phyloP scores from a whole-genome alignment of 2,797 vertebrate species.

The Pipistrellus nathusii region DNA sequence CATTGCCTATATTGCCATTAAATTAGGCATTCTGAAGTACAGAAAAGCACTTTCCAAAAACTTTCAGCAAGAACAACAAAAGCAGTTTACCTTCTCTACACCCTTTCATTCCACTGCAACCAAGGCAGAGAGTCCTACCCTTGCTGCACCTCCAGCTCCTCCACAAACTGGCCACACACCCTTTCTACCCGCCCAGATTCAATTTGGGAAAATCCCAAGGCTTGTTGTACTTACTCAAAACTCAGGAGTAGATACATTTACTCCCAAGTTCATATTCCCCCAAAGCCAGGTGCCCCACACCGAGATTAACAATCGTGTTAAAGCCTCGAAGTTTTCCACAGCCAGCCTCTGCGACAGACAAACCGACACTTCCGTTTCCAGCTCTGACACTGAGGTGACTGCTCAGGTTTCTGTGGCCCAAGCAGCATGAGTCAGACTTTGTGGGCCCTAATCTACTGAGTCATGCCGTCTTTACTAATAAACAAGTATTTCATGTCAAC shows the following conservation, averaged over 20 bases:
- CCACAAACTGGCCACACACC: not conserved
- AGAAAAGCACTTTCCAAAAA: constrained; percentile 28
- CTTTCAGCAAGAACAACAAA: not conserved
- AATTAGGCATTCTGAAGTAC: constrained; percentile 38
- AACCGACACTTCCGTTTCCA: constrained; percentile 49
- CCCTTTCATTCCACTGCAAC: not conserved
- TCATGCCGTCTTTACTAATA: constrained; percentile 44
- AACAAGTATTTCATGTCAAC: constrained; percentile 44
- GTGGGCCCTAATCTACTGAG: constrained; percentile 46
- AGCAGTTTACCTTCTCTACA: not conserved
- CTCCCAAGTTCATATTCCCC: not conserved
- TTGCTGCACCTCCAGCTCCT: not conserved
- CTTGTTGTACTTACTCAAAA: constrained; percentile 46
- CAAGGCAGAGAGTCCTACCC: not conserved
- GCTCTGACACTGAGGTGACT: not conserved
- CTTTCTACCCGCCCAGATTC: not conserved
- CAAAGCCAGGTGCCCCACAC: constrained; percentile 40
- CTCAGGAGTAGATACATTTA: not conserved
- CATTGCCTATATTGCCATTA: not conserved
- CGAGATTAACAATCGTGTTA: constrained; percentile 65
- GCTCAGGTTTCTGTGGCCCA: constrained; percentile 44
- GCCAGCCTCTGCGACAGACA: constrained; percentile 23
- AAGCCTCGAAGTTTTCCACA: constrained; percentile 46
- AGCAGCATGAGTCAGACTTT: constrained; percentile 52
- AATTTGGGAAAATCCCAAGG: not conserved